Percentiles rank a stretch among this genome's conserved stretches.
Conservation (phyloP, 2,113 vertebrate genomes). For the Megalops atlanticus region DNA sequence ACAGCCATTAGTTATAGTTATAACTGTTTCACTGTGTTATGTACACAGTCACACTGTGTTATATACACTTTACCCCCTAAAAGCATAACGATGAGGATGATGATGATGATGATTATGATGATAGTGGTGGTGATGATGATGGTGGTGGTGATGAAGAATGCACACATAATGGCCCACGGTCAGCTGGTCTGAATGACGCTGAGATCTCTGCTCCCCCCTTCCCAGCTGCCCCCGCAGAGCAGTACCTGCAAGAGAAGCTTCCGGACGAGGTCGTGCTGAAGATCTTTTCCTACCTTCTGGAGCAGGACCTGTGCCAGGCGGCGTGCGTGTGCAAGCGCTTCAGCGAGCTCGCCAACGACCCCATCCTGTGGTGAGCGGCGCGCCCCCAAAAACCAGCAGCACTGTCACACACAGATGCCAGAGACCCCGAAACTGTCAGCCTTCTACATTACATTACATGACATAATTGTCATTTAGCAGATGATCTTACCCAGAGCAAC, state of each 20-base stretch:
- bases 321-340: constrained; percentile 99
- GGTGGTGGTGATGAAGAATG: not conserved
- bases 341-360: constrained; percentile 97
- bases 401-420: not conserved
- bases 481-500: no score
- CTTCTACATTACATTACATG: no score
- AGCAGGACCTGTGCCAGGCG: constrained; percentile 95
- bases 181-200: not conserved
- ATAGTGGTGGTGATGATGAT: not conserved
- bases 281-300: constrained; percentile 97
- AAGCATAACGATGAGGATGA: no score
- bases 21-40: no score
- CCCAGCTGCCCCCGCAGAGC: constrained; percentile 94
- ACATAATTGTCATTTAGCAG: no score
- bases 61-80: no score
- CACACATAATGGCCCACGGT: no score
- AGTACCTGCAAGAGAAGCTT: constrained; percentile 97
- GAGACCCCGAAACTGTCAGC: no score
- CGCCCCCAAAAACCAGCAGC: not conserved
- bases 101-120: not conserved
- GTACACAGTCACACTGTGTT: no score
- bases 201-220: not conserved
- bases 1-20: no score
- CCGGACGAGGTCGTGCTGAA: constrained; percentile 98
- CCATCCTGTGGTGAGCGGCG: constrained; percentile 94